phyloP scores from a whole-genome alignment of 2,113 vertebrate genomes.

The Dasyurus viverrinus region DNA sequence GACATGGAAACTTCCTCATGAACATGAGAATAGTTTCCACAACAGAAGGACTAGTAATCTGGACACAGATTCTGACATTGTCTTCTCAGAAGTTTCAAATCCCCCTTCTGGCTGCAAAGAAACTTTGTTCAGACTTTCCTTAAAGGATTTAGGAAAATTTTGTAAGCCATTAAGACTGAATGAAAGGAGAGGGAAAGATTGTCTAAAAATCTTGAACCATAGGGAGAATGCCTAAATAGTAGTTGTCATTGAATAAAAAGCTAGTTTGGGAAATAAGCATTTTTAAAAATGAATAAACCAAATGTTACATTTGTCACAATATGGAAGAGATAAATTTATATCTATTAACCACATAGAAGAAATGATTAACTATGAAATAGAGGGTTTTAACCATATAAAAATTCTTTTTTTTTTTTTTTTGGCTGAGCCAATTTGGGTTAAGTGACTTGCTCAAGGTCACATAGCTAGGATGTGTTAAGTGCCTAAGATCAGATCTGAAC shows the following conservation, averaged over 20 bases:
- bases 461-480: too few species aligned
- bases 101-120: not conserved
- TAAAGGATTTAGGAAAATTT: not conserved
- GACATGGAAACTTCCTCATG: not conserved
- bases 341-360: too few species aligned
- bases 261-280: not conserved
- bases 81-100: not conserved
- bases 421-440: too few species aligned
- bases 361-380: too few species aligned
- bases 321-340: too few species aligned
- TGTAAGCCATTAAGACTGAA: not conserved
- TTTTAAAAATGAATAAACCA: too few species aligned
- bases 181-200: not conserved
- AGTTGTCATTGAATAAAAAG: not conserved
- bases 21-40: not conserved
- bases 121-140: not conserved
- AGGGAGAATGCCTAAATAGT: not conserved
- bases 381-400: too few species aligned
- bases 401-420: too few species aligned
- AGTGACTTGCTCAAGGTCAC: too few species aligned
- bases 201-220: not conserved
- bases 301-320: too few species aligned
- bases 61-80: not conserved
- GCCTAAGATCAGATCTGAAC: too few species aligned
- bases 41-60: not conserved